Evolutionary conservation across 2,113 vertebrate genomes (phyloP).

Genomic region (Actinemys pallida): DNA sequence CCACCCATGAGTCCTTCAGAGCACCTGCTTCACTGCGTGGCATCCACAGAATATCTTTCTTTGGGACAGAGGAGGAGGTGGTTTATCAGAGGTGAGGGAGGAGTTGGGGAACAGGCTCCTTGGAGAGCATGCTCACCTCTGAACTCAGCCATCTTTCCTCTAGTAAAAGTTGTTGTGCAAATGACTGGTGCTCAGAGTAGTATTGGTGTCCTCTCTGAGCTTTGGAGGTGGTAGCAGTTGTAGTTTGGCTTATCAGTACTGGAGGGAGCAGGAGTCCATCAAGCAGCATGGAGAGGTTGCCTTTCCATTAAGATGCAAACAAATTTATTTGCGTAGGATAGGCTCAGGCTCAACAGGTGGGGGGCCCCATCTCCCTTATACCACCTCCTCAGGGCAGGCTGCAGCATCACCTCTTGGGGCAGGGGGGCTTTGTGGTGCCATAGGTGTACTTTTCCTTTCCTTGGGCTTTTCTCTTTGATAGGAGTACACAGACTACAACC

Average conservation of each 20-base stretch:
- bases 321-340: neutral
- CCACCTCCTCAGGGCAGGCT: neutral
- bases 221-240: neutral
- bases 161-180: neutral
- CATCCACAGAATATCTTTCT: neutral
- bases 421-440: neutral
- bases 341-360: neutral
- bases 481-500: neutral
- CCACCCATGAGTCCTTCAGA: neutral
- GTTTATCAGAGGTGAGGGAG: neutral
- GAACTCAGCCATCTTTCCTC: neutral
- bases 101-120: neutral
- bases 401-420: neutral
- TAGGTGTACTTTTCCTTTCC: neutral
- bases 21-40: neutral
- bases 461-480: neutral
- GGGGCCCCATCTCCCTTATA: neutral
- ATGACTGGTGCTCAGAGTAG: rapidly evolving
- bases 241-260: neutral
- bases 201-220: neutral
- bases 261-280: neutral
- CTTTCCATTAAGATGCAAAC: neutral
- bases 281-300: neutral
- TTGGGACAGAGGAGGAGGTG: neutral
- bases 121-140: neutral